Conservation (phyloP, 2,113 vertebrate genomes). For the Carassius gibelio region DNA sequence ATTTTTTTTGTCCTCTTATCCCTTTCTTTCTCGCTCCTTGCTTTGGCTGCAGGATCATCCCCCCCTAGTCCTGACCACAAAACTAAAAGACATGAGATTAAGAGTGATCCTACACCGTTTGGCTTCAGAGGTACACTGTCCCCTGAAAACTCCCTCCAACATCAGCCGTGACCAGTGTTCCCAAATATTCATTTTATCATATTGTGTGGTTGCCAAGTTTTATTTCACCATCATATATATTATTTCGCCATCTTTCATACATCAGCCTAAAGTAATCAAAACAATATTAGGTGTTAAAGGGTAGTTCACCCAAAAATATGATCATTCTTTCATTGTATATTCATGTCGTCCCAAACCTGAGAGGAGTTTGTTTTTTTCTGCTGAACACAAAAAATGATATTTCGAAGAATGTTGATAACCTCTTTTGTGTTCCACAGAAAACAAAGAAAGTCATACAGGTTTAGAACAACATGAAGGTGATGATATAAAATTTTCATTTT, state of each 20-base stretch:
- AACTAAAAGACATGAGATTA: conserved; percentile 92
- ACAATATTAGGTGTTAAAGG: not conserved
- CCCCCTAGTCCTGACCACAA: conserved; percentile 94
- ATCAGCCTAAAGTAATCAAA: not conserved
- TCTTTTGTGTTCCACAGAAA: not conserved
- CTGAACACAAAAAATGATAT: not conserved
- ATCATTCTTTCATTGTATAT: not conserved
- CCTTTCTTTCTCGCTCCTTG: conserved; percentile 55
- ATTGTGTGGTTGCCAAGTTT: not conserved
- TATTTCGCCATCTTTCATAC: not conserved
- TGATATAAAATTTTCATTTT: not conserved
- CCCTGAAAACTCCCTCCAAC: conserved; percentile 1
- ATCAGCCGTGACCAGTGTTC: conserved; percentile 21
- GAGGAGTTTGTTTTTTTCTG: not conserved
- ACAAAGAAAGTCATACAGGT: not conserved
- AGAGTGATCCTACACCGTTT: conserved; percentile 95
- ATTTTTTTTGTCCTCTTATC: conserved; percentile 61
- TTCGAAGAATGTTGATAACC: not conserved
- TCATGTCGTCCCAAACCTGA: not conserved
- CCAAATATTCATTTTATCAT: conserved; percentile 9
- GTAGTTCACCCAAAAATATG: not conserved
- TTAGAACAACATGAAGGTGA: not conserved
- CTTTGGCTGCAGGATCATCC: conserved; percentile 81
- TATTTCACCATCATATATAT: not conserved
- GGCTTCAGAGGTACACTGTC: conserved; percentile 86